These are phyloP conservation scores for Eurystomus gularis DNA, from an alignment of 2,113 vertebrate species.

Conservation along the genomic window DNA sequence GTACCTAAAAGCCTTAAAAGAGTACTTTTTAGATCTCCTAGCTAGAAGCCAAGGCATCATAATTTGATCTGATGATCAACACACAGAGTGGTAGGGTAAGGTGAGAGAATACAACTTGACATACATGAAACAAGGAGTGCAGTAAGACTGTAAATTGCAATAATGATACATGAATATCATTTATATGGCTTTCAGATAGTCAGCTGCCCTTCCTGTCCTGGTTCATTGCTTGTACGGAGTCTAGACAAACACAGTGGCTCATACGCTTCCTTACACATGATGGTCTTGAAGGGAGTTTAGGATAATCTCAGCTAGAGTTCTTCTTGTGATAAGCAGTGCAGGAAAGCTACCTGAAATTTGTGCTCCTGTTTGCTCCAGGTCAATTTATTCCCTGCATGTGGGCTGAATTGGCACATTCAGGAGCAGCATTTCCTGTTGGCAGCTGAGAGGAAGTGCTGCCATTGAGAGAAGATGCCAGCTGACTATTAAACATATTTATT, in stretches of 20 bases:
- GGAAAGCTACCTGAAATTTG: background rate
- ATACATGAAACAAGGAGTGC: background rate
- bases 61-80: background rate
- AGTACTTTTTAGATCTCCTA: background rate
- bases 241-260: background rate
- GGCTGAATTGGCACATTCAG: constrained; percentile 42
- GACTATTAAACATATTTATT: constrained; percentile 51
- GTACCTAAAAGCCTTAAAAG: background rate
- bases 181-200: background rate
- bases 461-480: constrained; percentile 8
- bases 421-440: constrained; percentile 49
- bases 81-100: background rate
- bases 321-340: background rate
- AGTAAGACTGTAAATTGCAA: background rate
- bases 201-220: background rate
- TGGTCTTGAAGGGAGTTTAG: background rate
- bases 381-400: background rate
- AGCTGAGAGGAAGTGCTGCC: constrained; percentile 13
- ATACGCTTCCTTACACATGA: background rate
- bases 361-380: background rate
- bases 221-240: background rate
- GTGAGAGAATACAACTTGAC: background rate
- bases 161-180: background rate
- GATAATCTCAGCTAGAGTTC: background rate
- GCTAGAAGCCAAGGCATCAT: accelerated